Evolutionary conservation across 1,140 invertebrate genomes (phyloP).

Genomic region (Lithobius niger): DNA sequence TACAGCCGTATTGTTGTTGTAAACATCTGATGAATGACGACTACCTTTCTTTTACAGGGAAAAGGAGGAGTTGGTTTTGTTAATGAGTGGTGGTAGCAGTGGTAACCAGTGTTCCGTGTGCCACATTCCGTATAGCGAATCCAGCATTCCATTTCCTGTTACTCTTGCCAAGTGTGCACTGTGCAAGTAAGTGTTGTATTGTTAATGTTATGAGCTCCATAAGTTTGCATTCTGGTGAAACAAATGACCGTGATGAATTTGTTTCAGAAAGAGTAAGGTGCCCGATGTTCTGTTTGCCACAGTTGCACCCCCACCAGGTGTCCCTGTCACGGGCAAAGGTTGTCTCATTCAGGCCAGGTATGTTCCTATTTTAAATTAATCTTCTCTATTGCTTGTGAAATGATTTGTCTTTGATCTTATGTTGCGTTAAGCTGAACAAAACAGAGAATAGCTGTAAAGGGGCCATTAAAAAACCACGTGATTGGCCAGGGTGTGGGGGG

Average conservation of each 20-base stretch:
- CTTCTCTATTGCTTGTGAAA: no score
- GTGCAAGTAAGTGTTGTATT: conserved; percentile 43
- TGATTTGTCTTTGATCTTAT: no score
- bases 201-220: not conserved
- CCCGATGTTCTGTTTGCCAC: conserved; percentile 83
- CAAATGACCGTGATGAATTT: not conserved
- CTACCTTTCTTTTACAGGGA: no score
- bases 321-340: conserved; percentile 57
- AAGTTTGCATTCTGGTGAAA: not conserved
- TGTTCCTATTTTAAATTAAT: not conserved
- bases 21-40: no score
- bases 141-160: conserved; percentile 52
- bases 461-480: no score
- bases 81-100: no score
- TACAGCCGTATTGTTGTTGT: no score
- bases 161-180: conserved; percentile 49
- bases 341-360: conserved; percentile 40
- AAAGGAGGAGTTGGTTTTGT: no score
- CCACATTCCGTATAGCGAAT: conserved; percentile 64
- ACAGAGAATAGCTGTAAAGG: no score
- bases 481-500: no score
- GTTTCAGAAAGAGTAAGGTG: conserved; percentile 35
- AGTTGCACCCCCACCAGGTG: conserved; percentile 61
- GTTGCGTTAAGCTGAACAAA: no score
- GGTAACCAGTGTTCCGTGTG: conserved; percentile 42